Base-by-base conservation (phyloP, 1,140 invertebrate genomes). In the Saccostrea echinata region DNA sequence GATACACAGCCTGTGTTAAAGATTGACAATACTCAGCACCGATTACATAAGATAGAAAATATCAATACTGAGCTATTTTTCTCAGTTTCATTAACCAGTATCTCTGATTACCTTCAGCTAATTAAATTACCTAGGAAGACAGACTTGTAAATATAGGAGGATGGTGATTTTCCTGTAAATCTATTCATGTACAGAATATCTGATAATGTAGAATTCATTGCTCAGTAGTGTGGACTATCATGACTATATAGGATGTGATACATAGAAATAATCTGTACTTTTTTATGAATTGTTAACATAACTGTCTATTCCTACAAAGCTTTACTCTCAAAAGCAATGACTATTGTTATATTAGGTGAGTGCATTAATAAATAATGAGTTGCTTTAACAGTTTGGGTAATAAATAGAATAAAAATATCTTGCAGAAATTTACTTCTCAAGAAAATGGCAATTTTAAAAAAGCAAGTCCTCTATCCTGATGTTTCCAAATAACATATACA, bases 101-200 rank as follows among this genome's bases (percentile, higher is more conserved):
- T 76, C 24, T 30, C 68, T 76, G 27, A 76, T 76, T 16, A 76
- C 24, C 64, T 13, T 76, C 27, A 30, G 68, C 68, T 76, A 76
- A 76, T 76, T 30, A 12, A 76, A 76, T 76, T 30, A 16, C 30
- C 13, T 27, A 3, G 30, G 30, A 30, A 12, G 24, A 76, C 13
- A 16, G 68, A 76, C 33, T 76, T 6, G 27, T 11, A 76, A 33
- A 30, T 18, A 76, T 13, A 30, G 30, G 16, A 30, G 12, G 64
- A 16, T 3, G 33, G 27, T 27, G 11, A 76, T 76, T 76, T 76
- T 76, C 68, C 11, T 30, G 68, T 33, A 27, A 76, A 18, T 18
- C 68, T 76, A 30, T 76, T 76, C 30, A 76, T 27, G 9, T 30
- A 13, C 33, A 76, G 12, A 30, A 61, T 16, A 61, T 21, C 18